Evolutionary conservation across 37 sponge, comb jelly and placozoan genomes (phyloP).

Genomic region (Cliona cf. orientalis): DNA sequence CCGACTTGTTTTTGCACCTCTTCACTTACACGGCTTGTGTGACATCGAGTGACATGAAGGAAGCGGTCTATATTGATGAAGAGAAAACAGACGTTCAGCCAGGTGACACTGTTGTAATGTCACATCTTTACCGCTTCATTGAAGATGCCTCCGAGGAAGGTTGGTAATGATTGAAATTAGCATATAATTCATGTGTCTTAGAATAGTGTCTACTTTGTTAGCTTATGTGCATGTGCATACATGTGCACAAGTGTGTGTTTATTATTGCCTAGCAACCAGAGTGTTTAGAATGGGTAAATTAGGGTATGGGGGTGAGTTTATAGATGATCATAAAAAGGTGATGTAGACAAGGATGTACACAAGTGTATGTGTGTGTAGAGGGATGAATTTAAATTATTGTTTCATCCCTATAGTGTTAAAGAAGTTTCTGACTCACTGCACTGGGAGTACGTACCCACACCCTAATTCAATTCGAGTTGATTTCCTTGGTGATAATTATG

Average conservation of each 20-base stretch:
- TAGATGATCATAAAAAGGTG: background rate
- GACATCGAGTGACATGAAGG: background rate
- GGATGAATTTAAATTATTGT: background rate
- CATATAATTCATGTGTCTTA: too few species aligned
- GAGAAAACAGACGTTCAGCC: background rate
- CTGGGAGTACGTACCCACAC: background rate
- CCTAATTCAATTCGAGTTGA: background rate
- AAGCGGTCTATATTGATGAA: background rate
- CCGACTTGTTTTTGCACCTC: background rate
- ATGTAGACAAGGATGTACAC: background rate
- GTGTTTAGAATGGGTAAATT: too few species aligned
- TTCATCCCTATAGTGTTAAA: background rate
- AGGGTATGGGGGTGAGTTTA: too few species aligned
- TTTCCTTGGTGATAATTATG: background rate
- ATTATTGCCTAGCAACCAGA: too few species aligned
- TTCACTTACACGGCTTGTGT: background rate
- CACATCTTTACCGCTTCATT: too few species aligned
- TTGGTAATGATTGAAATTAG: too few species aligned
- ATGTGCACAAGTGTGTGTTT: too few species aligned
- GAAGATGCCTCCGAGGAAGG: too few species aligned
- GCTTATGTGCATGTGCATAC: too few species aligned
- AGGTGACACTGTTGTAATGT: too few species aligned
- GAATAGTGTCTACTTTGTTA: too few species aligned
- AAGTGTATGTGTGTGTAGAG: background rate
- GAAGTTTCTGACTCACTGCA: background rate